Base-by-base conservation (phyloP, 2,888 invertebrate species). In the Melanotus villosus region DNA sequence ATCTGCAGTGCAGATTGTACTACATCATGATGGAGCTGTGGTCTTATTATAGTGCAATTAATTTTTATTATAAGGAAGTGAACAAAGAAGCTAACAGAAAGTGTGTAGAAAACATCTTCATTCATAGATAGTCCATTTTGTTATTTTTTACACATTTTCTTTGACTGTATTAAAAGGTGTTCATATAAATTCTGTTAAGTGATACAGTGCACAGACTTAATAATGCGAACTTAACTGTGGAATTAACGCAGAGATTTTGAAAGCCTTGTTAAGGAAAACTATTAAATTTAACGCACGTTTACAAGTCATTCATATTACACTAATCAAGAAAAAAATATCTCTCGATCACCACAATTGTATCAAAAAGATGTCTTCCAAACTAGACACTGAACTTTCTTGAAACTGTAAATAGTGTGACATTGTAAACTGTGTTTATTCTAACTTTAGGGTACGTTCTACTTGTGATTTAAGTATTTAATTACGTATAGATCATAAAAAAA, bases 1-100 rank as follows among this genome's bases (percentile, higher is more conserved):
- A 63, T 73, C 73, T 73, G 73, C 73, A 71, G 41, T 73, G 73
- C 69, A 73, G 73, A 71, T 59, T 50, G 26, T 57, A 66, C 47
- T 57, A 66, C 47, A 57, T 59, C 47, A 66, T 26, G 38, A 21
- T 57, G 45, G 54, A 47, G 62, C 62, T 70, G 70, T 70, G 70
- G 52, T 66, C 50, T 66, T 65, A 58, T 65, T 7, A 58, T 62
- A 70, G 62, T 70, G 50, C 54, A 70, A 64, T 66, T 66, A 41
- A 56, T 52, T 12, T 3, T 47, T 47, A 23, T 23, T 41, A 21
- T 47, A 23, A 47, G 12, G 45, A 45, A 45, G 47, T 47, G 47
- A 21, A 19, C 21, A n/a, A n/a, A 21, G 19, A 19, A 43, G 41
- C 14, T n/a, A 45, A 45, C 21, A 18, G 21, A 47, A 6, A 47